A percentile compares a stretch with the other conserved stretches of the same genome.
Evolutionary conservation across 2,113 vertebrate species (phyloP).

Genomic region (Syrrhaptes paradoxus): DNA sequence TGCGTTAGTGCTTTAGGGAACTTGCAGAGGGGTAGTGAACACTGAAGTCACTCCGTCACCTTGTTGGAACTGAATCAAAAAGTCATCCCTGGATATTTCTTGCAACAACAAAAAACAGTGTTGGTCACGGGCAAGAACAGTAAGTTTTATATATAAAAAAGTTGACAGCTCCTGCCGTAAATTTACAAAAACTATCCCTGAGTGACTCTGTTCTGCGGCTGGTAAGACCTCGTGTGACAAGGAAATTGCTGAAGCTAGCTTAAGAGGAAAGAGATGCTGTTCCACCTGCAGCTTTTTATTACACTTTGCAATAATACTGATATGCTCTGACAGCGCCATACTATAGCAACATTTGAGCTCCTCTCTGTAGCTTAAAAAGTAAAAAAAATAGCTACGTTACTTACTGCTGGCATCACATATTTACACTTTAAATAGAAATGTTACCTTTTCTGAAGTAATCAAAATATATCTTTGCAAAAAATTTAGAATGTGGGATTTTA

Average conservation of each 20-base stretch:
- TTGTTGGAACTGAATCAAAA: constrained; percentile 1
- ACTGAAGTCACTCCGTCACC: constrained; percentile 64
- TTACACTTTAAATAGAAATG: constrained; percentile 82
- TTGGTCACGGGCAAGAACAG: constrained; percentile 39
- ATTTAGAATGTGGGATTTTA: constrained; percentile 73
- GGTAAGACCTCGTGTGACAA: constrained; percentile 49
- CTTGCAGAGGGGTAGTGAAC: constrained; percentile 42
- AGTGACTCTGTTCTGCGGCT: constrained; percentile 42
- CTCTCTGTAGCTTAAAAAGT: constrained; percentile 39
- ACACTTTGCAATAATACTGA: constrained; percentile 34
- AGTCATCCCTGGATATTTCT: constrained; percentile 46
- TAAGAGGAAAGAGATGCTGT: constrained; percentile 33
- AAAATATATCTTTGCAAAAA: constrained; percentile 84
- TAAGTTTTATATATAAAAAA: constrained; percentile 10
- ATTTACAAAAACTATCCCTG: constrained; percentile 58
- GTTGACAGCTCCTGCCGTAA: constrained; percentile 44
- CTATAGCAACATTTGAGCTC: constrained; percentile 11
- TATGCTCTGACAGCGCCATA: constrained; percentile 50
- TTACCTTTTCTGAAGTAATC: constrained; percentile 75
- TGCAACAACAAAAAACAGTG: constrained; percentile 19
- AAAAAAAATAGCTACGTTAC: constrained; percentile 75
- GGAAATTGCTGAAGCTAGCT: constrained; percentile 55
- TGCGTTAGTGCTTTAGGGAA: constrained; percentile 34
- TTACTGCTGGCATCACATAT: constrained; percentile 72
- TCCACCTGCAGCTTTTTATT: constrained; percentile 19